Evolutionary conservation across 2,797 vertebrate species (phyloP).

Genomic region (Malurus leucopterus): DNA sequence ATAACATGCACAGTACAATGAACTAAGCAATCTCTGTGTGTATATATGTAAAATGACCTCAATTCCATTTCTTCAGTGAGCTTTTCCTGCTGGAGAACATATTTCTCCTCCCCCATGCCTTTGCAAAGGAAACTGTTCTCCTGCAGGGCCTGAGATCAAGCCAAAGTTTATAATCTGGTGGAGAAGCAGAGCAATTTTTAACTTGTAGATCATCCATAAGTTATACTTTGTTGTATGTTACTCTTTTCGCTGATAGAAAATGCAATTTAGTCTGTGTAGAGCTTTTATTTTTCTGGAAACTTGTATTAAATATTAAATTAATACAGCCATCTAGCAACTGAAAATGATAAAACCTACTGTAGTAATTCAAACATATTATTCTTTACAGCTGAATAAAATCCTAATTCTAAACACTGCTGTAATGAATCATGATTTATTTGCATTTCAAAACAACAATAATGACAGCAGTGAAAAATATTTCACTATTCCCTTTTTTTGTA

Average conservation of each 20-base stretch:
- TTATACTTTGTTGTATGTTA: not conserved
- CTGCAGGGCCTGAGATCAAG: not conserved
- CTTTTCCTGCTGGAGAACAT: not conserved
- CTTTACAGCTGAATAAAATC: not conserved
- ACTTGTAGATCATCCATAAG: not conserved
- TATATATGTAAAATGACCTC: not conserved
- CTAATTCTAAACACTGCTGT: not conserved
- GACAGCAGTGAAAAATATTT: conserved; percentile 21
- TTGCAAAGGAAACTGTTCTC: not conserved
- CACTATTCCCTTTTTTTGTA: not conserved
- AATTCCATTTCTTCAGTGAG: not conserved
- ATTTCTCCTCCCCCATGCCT: not conserved
- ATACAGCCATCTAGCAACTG: not conserved
- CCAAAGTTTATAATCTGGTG: not conserved
- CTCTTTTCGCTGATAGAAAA: not conserved
- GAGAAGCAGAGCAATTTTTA: not conserved
- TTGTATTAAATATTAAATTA: conserved; percentile 20
- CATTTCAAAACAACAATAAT: conserved; percentile 27
- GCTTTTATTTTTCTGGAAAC: not conserved
- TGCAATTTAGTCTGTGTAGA: not conserved
- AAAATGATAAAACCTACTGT: not conserved
- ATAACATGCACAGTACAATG: not conserved
- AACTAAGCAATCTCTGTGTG: not conserved
- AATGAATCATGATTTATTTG: conserved; percentile 14
- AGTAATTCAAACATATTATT: not conserved